Evolutionary conservation across 30 jellyfish, hydroid and myxozoan species (phyloP), one percentile per base, ranked within the genome.

Genomic region (Aurelia aurita): DNA sequence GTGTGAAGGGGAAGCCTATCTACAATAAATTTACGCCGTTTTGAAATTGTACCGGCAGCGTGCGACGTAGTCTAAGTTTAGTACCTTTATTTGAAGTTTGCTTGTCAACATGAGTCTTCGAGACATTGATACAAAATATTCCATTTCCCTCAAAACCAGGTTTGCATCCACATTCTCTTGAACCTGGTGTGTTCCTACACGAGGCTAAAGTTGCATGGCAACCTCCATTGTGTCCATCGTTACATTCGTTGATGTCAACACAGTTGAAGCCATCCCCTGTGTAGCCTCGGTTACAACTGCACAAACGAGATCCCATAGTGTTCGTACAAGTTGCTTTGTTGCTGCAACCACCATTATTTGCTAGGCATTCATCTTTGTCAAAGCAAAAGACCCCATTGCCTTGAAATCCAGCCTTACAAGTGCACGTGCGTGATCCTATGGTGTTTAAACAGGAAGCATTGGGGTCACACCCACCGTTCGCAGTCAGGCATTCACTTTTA

Each of bases 241-340:
- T 32, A 58, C 93, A 84, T 71, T 84, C 93, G 66, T 84, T 47
- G 16, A 39, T 29, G 43, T 84, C 95, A 21, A 14, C 47, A 45
- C 94, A 84, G 0, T n/a, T 23, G 18, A 49, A 25, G 18, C 94
- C 94, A 64, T 72, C 74, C 19, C 94, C 94, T 18, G 19, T 45
- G 59, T 15, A 82, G 19, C 91, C 91, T 20, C 55, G 18, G n/a
- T 28, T 66, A 51, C 91, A 81, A 12, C 45, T 28, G 39, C 91
- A 81, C 14, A 64, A 10, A 13, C 75, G 18, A 8, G 84, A 54
- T 10, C 76, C 91, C 15, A 39, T 9, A 39, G 51, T 39, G 13
- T 39, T 39, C 13, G 9, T 39, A 39, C 51, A 39, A 6, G 51
- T 8, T 39, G 51, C 14, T 39, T 39, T 39, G 51, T 39, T 2